These are phyloP conservation scores for Phalacrocorax pelagicus DNA, from an alignment of 2,113 vertebrate genomes.

Conservation along the genomic window DNA sequence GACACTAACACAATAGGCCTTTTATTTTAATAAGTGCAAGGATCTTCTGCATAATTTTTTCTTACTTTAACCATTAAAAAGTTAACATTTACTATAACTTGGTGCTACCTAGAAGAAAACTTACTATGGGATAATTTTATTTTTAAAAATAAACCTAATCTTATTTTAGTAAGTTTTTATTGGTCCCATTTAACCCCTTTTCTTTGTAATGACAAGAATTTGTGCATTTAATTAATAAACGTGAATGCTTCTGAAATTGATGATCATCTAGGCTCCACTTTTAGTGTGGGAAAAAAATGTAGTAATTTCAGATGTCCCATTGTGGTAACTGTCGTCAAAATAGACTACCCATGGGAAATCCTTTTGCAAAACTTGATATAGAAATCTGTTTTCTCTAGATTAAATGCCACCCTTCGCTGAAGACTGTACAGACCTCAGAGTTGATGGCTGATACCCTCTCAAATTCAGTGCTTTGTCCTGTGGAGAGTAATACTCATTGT, in stretches of 20 bases:
- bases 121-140: not conserved
- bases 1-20: not conserved
- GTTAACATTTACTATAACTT: not conserved
- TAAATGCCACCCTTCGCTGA: not conserved
- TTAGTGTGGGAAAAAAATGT: not conserved
- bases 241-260: not conserved
- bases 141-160: not conserved
- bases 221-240: not conserved
- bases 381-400: not conserved
- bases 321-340: slow-evolving; percentile 7
- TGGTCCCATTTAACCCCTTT: not conserved
- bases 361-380: not conserved
- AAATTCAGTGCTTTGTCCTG: not conserved
- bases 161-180: not conserved
- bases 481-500: not conserved
- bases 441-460: not conserved
- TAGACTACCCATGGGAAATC: not conserved
- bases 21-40: not conserved
- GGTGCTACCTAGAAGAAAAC: not conserved
- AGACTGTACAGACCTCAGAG: not conserved
- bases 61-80: not conserved
- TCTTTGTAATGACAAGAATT: not conserved
- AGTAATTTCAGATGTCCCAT: not conserved
- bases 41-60: not conserved
- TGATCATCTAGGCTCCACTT: not conserved